Evolutionary conservation across 2,888 invertebrate genomes (phyloP).

Genomic region (Ectobius pallidus): DNA sequence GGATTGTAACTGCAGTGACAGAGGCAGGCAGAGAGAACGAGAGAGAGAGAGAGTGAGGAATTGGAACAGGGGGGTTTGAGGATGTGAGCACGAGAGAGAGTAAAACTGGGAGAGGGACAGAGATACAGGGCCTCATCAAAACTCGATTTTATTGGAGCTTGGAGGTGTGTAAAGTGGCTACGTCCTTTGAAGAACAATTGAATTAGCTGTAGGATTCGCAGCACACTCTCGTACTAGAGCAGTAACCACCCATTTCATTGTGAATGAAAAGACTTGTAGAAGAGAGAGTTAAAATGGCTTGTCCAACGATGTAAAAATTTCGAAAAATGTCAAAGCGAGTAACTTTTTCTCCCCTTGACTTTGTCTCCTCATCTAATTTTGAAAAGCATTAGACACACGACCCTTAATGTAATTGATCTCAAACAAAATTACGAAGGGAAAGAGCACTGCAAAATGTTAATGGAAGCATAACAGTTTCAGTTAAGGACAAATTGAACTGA

Average conservation of each 20-base stretch:
- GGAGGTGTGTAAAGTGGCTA: constrained; percentile 26
- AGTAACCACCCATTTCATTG: constrained; percentile 3
- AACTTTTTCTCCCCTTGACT: not conserved
- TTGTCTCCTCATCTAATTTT: not conserved
- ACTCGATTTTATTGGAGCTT: constrained; percentile 32
- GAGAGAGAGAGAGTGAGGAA: not conserved
- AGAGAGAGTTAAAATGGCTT: not conserved
- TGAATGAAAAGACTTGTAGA: not conserved
- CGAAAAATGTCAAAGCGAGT: not conserved
- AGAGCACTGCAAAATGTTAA: not conserved
- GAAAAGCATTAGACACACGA: too few species aligned
- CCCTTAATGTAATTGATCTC: not conserved
- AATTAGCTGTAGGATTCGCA: not conserved
- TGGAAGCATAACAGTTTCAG: too few species aligned
- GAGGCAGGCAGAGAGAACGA: too few species aligned
- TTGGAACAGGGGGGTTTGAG: not conserved
- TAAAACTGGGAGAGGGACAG: not conserved
- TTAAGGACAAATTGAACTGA: too few species aligned
- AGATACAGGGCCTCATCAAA: constrained; percentile 9
- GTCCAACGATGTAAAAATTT: not conserved
- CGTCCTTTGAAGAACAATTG: constrained; percentile 22
- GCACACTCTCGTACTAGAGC: not conserved
- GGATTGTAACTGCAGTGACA: not conserved
- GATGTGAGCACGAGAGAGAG: not conserved
- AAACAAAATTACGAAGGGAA: not conserved